A percentile compares a stretch with the other conserved stretches of the same genome.
Evolutionary conservation across 2,888 invertebrate genomes (phyloP).

Genomic region (Teleogryllus oceanicus): DNA sequence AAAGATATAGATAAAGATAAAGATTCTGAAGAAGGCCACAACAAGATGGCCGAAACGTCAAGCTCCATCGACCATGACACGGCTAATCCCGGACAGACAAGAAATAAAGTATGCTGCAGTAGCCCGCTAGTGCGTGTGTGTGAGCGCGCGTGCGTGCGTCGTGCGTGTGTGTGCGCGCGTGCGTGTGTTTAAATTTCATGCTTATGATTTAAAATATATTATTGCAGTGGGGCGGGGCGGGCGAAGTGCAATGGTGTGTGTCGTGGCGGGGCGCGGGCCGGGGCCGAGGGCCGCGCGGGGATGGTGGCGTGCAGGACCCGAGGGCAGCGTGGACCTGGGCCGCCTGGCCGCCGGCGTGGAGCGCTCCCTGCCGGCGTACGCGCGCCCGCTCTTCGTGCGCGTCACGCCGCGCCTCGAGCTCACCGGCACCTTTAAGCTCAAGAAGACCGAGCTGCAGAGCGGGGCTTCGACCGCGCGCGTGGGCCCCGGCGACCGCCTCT

Average conservation of each 20-base stretch:
- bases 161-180: too few relatives aligned
- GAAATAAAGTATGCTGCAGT: too few relatives aligned
- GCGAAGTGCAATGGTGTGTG: neutral
- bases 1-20: too few relatives aligned
- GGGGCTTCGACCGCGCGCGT: conserved; percentile 68
- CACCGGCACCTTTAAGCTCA: conserved; percentile 88
- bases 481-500: neutral
- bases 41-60: too few relatives aligned
- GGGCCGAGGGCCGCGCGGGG: conserved; percentile 85
- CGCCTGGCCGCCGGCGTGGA: conserved; percentile 64
- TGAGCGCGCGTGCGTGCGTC: too few relatives aligned
- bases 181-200: too few relatives aligned
- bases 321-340: conserved; percentile 56
- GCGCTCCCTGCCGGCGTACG: conserved; percentile 75
- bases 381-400: conserved; percentile 84
- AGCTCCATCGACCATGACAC: too few relatives aligned
- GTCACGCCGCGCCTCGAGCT: conserved; percentile 70
- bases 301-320: conserved; percentile 87
- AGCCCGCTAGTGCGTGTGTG: too few relatives aligned
- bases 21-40: too few relatives aligned
- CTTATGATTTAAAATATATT: too few relatives aligned
- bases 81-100: too few relatives aligned
- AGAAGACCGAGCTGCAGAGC: conserved; percentile 81
- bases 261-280: conserved; percentile 54
- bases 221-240: too few relatives aligned